Percentiles rank a stretch among this genome's conserved stretches.
Conservation (phyloP, 2,888 invertebrate species). For the Campaea margaritaria region DNA sequence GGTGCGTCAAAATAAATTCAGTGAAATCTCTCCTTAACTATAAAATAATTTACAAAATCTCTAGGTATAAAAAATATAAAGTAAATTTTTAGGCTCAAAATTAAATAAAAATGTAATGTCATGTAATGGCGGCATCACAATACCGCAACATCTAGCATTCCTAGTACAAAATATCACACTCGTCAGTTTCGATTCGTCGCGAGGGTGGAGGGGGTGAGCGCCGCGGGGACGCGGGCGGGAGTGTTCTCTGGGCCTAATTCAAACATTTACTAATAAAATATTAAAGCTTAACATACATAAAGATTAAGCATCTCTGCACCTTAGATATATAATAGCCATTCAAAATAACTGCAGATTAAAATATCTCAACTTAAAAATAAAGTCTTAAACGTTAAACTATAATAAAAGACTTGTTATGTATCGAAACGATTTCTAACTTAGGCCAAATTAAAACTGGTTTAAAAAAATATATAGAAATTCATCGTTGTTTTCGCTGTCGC, state of each 20-base stretch:
- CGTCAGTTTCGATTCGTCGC: conserved; percentile 53
- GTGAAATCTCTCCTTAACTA: conserved; percentile 69
- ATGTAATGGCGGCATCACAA: conserved; percentile 71
- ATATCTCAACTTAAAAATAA: conserved; percentile 85
- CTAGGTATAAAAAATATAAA: conserved; percentile 82
- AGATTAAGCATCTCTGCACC: conserved; percentile 86
- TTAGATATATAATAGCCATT: conserved; percentile 84
- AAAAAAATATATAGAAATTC: conserved; percentile 67
- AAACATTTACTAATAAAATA: conserved; percentile 86
- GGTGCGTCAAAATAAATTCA: conserved; percentile 52
- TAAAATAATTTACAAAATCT: conserved; percentile 79
- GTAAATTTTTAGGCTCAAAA: conserved; percentile 67
- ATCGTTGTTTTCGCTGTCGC: conserved; percentile 75
- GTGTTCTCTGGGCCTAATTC: conserved; percentile 74
- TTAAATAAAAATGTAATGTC: conserved; percentile 61
- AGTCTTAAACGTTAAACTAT: conserved; percentile 83
- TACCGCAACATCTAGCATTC: conserved; percentile 74
- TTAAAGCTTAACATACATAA: conserved; percentile 86
- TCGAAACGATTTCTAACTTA: conserved; percentile 76
- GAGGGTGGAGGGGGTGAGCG: conserved; percentile 36
- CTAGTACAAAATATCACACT: conserved; percentile 82
- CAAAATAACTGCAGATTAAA: conserved; percentile 85
- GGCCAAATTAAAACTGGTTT: conserved; percentile 71
- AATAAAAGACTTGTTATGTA: conserved; percentile 73
- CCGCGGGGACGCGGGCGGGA: conserved; percentile 50